phyloP scores from a whole-genome alignment of 1,140 invertebrate species.

The Scaptomyza graminum region DNA sequence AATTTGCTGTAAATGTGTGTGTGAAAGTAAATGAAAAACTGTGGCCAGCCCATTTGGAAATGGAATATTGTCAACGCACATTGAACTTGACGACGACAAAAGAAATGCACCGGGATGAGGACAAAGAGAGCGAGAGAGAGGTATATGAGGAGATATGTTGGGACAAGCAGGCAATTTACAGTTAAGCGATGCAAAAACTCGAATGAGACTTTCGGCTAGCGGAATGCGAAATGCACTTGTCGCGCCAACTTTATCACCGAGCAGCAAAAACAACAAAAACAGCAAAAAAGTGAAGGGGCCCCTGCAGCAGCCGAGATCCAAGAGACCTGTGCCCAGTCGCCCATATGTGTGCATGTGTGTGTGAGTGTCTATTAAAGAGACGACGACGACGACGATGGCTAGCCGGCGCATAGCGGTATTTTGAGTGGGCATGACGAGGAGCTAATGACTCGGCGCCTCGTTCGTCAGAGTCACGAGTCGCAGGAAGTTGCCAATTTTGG shows the following conservation, averaged over 20 bases:
- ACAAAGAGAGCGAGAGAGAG: slow-evolving; percentile 1
- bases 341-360: slow-evolving; percentile 36
- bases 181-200: slow-evolving; percentile 79
- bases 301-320: slow-evolving; percentile 46
- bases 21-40: slow-evolving; percentile 72
- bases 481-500: slow-evolving; percentile 75
- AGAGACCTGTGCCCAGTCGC: slow-evolving; percentile 33
- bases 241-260: slow-evolving; percentile 71
- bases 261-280: slow-evolving; percentile 42
- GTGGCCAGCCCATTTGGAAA: slow-evolving; percentile 65
- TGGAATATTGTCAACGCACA: slow-evolving; percentile 81
- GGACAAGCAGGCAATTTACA: slow-evolving; percentile 59
- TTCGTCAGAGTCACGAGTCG: slow-evolving; percentile 38
- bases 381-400: slow-evolving; percentile 36
- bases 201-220: slow-evolving; percentile 73
- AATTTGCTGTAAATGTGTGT: slow-evolving; percentile 28
- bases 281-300: slow-evolving; percentile 74
- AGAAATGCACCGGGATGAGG: slow-evolving; percentile 36
- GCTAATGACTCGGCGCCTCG: slow-evolving; percentile 76
- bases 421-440: slow-evolving; percentile 63
- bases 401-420: slow-evolving; percentile 73
- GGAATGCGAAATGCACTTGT: slow-evolving; percentile 79
- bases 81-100: slow-evolving; percentile 78
- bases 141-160: too few species aligned
- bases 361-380: slow-evolving; percentile 23